Evolutionary conservation across 2,113 vertebrate genomes (phyloP).

Genomic region (Gobio gobio): DNA sequence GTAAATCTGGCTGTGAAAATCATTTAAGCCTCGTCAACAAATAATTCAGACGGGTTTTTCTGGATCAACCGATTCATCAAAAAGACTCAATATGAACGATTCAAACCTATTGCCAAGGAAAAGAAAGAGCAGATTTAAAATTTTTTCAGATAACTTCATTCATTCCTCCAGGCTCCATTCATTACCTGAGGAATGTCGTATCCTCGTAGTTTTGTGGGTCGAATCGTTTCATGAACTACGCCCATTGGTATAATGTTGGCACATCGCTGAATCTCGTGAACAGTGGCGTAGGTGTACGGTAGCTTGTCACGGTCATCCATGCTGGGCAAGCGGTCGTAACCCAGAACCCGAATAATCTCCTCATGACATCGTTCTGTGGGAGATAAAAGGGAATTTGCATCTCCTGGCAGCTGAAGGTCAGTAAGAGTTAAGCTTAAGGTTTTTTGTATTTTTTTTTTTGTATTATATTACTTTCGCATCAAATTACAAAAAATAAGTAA

Average conservation of each 20-base stretch:
- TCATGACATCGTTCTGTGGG: slow-evolving; percentile 54
- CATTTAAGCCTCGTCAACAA: not conserved
- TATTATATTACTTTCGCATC: no score
- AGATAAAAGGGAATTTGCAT: not conserved
- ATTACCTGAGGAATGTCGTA: slow-evolving; percentile 55
- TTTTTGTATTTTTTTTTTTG: no score
- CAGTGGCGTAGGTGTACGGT: slow-evolving; percentile 53
- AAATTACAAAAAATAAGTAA: no score
- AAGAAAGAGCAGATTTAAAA: no score
- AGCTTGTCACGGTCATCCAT: slow-evolving; percentile 54
- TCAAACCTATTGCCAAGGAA: no score
- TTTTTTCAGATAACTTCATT: not conserved
- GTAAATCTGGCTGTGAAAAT: not conserved
- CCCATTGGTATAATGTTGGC: slow-evolving; percentile 50
- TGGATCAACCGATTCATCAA: not conserved
- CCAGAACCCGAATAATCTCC: slow-evolving; percentile 56
- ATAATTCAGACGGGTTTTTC: not conserved
- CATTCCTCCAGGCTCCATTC: no score
- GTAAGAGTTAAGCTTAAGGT: no score
- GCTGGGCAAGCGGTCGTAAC: slow-evolving; percentile 46
- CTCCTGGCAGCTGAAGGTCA: not conserved
- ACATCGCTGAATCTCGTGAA: slow-evolving; percentile 58
- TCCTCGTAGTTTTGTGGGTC: slow-evolving; percentile 43
- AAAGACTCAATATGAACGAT: no score
- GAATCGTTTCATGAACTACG: slow-evolving; percentile 29